Base-by-base conservation (phyloP, 2,888 invertebrate species). In the Rhimphoctona megacephalus region DNA sequence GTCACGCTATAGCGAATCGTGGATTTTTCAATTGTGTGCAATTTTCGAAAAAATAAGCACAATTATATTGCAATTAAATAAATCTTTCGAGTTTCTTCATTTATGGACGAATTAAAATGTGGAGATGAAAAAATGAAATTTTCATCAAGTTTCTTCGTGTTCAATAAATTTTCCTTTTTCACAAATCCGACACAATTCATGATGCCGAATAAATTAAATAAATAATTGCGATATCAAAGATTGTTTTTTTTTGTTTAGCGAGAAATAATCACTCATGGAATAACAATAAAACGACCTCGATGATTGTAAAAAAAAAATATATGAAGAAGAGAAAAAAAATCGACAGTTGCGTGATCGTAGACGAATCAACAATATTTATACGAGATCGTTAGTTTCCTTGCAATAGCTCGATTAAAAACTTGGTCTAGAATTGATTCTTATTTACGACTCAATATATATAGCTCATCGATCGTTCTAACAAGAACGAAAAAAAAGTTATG, bases 391-490 rank as follows among this genome's bases (percentile, higher is more conserved):
- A 77, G 67, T 77, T 77, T 80, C 61, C 81, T 77, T 22, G 77
- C 77, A 46, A 72, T 61, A n/a, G 36, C 52, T 49, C 83, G 83
- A 86, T 86, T 83, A 81, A 81, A 83, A 81, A 77, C 77, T 64
- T 61, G 80, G 67, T 78, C 72, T 81, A 81, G 72, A 81, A 86
- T 86, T 83, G 81, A 81, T 86, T 81, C 67, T 74, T 73, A 79
- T 83, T 80, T 82, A 81, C 77, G 77, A 69, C 72, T 69, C 14
- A 19, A 43, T 25, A 30, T 67, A 64, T 80, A 49, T 25, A 33
- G 77, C 49, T 49, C 83, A 86, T 86, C 86, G 77, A 73, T 77
- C 77, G 46, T n/a, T 43, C 39, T 43, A 64, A 76, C 74, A 30
- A 74, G 67, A 69, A 76, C 14, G 52, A 69, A 69, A 57, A 49